These are phyloP conservation scores for Idaea straminata DNA, from an alignment of 2,888 invertebrate genomes.

Conservation along the genomic window DNA sequence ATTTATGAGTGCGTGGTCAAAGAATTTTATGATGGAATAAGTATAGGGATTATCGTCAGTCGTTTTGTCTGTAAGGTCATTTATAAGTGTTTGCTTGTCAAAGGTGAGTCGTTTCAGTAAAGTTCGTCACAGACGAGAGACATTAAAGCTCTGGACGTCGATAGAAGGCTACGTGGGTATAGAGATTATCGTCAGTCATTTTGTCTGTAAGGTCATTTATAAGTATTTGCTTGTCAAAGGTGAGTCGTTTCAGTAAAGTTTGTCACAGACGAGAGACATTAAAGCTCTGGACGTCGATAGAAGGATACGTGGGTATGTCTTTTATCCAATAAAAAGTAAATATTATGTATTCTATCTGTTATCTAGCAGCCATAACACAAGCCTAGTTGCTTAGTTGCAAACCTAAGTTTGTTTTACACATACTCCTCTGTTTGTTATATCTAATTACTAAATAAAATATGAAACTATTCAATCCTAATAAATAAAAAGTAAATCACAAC, in stretches of 20 bases:
- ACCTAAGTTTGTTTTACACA: too few species aligned
- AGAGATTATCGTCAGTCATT: neutral
- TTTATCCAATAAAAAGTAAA: too few species aligned
- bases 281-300: neutral
- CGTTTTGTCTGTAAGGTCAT: neutral
- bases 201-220: neutral
- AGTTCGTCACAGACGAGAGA: neutral
- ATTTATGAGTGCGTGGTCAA: neutral
- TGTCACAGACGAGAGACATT: neutral
- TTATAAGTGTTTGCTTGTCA: neutral
- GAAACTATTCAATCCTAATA: too few species aligned
- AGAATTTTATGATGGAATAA: neutral
- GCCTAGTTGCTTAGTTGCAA: too few species aligned
- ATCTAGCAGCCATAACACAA: too few species aligned
- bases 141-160: neutral
- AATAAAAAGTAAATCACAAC: too few species aligned
- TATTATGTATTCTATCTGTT: too few species aligned
- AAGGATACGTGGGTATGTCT: too few species aligned
- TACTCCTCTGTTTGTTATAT: too few species aligned
- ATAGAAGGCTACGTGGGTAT: too few species aligned
- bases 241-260: neutral
- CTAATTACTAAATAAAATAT: too few species aligned
- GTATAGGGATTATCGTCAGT: neutral
- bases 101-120: neutral
- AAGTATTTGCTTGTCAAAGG: neutral